These are phyloP conservation scores for Tenualosa ilisha DNA, from an alignment of 2,797 vertebrate genomes.

Conservation along the genomic window DNA sequence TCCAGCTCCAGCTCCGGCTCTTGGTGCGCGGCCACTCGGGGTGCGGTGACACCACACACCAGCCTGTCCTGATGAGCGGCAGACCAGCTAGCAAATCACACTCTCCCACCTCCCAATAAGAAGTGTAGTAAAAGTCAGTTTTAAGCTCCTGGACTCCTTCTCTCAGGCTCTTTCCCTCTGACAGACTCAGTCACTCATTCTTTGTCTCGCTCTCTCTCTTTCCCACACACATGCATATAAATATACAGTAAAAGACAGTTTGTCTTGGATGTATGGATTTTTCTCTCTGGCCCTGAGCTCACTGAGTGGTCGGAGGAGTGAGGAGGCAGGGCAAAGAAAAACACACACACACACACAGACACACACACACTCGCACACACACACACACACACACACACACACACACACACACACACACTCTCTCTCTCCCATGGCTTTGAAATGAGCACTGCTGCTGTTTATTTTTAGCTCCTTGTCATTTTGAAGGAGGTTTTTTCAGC, in stretches of 20 bases:
- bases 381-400: constrained; percentile 37
- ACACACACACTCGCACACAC: constrained; percentile 31
- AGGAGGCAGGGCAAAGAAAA: neutral
- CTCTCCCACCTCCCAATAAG: neutral
- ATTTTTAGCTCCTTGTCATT: constrained; percentile 54
- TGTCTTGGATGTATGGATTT: constrained; percentile 7
- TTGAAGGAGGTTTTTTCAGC: constrained; percentile 50
- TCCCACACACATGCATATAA: neutral
- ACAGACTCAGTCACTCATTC: neutral
- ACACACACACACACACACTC: constrained; percentile 12
- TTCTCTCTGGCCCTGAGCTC: neutral
- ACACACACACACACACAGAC: constrained; percentile 35
- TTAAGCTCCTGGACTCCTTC: neutral
- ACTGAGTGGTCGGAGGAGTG: neutral
- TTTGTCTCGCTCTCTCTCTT: neutral
- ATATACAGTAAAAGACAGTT: constrained; percentile 26
- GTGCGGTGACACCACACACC: neutral
- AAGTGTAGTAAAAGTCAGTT: neutral
- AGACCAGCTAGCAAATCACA: neutral
- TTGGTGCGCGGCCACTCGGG: constrained; percentile 53
- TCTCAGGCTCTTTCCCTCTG: constrained; percentile 15
- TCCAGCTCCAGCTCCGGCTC: constrained; percentile 51
- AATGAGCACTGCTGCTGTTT: constrained; percentile 41
- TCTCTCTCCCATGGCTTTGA: constrained; percentile 17
- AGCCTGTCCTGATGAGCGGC: neutral